Percentiles rank a stretch among this genome's conserved stretches.
phyloP scores from a whole-genome alignment of 2,113 vertebrate species.

The Drymodes brunneopygia region DNA sequence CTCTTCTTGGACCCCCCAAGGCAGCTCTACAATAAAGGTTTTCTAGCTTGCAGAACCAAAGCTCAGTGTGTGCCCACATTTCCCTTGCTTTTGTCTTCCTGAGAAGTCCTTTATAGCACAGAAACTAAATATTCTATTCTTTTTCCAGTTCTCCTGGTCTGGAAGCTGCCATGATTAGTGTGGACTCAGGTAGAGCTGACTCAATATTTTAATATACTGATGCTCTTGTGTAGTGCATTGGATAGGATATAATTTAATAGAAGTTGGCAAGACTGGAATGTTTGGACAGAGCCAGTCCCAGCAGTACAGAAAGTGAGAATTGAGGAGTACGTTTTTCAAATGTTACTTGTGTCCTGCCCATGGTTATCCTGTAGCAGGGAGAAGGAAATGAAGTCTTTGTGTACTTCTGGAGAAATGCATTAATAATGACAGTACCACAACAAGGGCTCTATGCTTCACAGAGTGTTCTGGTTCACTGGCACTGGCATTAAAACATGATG shows the following conservation, averaged over 20 bases:
- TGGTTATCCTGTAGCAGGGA: neutral
- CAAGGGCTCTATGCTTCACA: neutral
- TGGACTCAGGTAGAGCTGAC: neutral
- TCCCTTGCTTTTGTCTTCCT: neutral
- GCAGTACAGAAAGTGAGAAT: neutral
- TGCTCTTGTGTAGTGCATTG: neutral
- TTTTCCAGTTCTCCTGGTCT: slow-evolving; percentile 8
- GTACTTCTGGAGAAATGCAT: neutral
- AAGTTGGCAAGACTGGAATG: neutral
- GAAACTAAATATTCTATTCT: neutral
- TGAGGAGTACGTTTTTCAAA: neutral
- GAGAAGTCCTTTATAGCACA: neutral
- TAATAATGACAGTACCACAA: neutral
- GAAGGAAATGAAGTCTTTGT: neutral
- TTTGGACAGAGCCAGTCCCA: neutral
- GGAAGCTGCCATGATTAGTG: neutral
- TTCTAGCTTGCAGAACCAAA: neutral
- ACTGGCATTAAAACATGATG: neutral
- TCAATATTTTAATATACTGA: neutral
- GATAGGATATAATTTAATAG: neutral
- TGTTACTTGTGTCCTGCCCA: neutral
- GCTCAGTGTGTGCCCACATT: neutral
- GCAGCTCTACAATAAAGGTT: neutral
- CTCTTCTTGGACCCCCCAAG: neutral
- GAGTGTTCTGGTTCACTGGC: neutral